A percentile compares a stretch with the other conserved stretches of the same genome.
Conservation (phyloP, 2,888 invertebrate species). For the Chrysina gloriosa region DNA sequence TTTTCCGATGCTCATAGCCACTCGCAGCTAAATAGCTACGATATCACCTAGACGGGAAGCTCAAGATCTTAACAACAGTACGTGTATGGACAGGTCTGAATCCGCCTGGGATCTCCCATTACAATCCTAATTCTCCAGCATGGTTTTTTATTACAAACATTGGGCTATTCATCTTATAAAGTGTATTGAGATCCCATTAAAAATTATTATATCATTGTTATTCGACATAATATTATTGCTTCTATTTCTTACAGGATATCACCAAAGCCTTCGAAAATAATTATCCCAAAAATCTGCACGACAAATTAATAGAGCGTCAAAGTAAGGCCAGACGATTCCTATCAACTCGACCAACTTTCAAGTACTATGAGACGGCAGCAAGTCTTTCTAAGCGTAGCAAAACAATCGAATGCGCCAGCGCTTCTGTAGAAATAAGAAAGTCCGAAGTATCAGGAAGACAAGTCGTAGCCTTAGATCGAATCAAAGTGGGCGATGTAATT, state of each 20-base stretch:
- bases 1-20: too few species aligned
- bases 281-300: constrained; percentile 72
- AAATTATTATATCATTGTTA: background rate
- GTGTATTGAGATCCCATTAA: too few species aligned
- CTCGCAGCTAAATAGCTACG: too few species aligned
- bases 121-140: too few species aligned
- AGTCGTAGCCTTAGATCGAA: constrained; percentile 75
- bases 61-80: too few species aligned
- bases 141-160: too few species aligned
- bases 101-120: too few species aligned
- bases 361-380: constrained; percentile 42
- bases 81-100: too few species aligned
- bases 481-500: constrained; percentile 80
- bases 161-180: too few species aligned
- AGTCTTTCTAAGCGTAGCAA: constrained; percentile 47
- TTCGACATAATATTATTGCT: background rate
- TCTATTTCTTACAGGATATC: constrained; percentile 69
- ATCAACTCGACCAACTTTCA: constrained; percentile 39
- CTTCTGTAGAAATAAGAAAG: constrained; percentile 72
- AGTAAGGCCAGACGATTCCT: constrained; percentile 52
- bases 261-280: constrained; percentile 70
- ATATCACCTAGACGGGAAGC: too few species aligned
- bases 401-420: constrained; percentile 69
- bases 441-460: constrained; percentile 75
- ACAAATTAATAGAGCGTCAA: constrained; percentile 66